Percentiles rank a stretch among this genome's conserved stretches.
phyloP scores from a whole-genome alignment of 2,113 vertebrate species.

The Alethe castanea region DNA sequence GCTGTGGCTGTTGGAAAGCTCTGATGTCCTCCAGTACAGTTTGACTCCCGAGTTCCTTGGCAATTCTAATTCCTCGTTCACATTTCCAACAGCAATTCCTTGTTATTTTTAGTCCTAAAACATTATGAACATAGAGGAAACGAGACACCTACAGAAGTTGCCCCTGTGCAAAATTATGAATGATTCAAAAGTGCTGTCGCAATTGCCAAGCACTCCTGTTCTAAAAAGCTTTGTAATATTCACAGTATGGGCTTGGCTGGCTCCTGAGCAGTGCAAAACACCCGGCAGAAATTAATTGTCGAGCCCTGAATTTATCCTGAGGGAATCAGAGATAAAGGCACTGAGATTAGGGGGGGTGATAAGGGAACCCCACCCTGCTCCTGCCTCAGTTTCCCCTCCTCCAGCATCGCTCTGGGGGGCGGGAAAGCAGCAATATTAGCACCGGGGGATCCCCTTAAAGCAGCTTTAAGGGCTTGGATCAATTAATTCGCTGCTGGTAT shows the following conservation, averaged over 20 bases:
- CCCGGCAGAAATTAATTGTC: background rate
- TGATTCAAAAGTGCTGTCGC: constrained; percentile 29
- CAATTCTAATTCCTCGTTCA: background rate
- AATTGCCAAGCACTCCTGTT: background rate
- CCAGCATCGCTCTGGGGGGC: accelerated
- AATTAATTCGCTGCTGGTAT: background rate
- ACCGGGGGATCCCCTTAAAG: background rate
- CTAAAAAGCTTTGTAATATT: background rate
- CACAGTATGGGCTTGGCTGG: background rate
- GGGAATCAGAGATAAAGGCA: background rate
- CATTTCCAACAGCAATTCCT: constrained; percentile 1
- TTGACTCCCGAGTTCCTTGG: background rate
- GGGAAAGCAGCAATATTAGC: background rate
- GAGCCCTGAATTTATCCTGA: background rate
- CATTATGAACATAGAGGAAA: constrained; percentile 24
- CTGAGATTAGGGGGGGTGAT: background rate
- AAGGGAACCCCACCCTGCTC: background rate
- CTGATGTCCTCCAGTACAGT: background rate
- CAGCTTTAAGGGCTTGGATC: background rate
- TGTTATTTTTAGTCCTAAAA: constrained; percentile 49
- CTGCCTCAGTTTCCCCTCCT: background rate
- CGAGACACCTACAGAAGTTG: constrained; percentile 33
- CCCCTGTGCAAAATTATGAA: constrained; percentile 43
- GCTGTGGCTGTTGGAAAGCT: background rate
- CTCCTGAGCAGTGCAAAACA: background rate